Evolutionary conservation across 2,797 vertebrate genomes (phyloP), one percentile per base, ranked within the genome.

Genomic region (Propithecus deckenii): DNA sequence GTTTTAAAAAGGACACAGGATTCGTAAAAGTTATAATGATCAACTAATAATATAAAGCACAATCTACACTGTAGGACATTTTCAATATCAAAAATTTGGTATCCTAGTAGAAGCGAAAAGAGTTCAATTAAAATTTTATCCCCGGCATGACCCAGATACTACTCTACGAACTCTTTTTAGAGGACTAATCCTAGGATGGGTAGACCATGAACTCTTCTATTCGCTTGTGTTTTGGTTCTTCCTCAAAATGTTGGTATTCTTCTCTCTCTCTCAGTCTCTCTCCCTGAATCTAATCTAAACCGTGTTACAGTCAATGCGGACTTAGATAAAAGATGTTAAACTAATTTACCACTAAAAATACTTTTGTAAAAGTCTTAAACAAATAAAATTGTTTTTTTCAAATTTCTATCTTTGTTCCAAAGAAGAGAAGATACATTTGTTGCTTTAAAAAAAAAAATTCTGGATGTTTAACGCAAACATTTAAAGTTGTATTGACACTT

Each of bases 101-200:
- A 69, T 95, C 32, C 65, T 75, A 30, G 17, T 85, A 59, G 59
- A 28, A 95, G 74, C 79, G 79, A 96, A 92, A 96, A 96, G 65
- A 79, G 9, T 95, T 95, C 93, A 94, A 96, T 97, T 97, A 96
- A 97, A 93, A 84, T 95, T 90, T 96, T 95, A 93, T 80, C 67
- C 75, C 71, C 89, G 22, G 38, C 79, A 86, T 95, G 97, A 96
- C 89, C 92, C 75, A 96, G 93, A 92, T 96, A 96, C 86, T 48
- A 90, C 46, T 91, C 50, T 81, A 92, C 74, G 91, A 85, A 83
- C 93, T 88, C 55, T 69, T 97, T 97, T 94, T 79, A 89, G 63
- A 50, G 89, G 23, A 78, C 57, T 55, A 83, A 92, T 91, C 12
- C 75, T 87, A 74, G 43, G 78, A 75, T 84, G 79, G 4, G 78